Evolutionary conservation across 2,797 vertebrate genomes (phyloP).

Genomic region (Leucoraja ocellata): DNA sequence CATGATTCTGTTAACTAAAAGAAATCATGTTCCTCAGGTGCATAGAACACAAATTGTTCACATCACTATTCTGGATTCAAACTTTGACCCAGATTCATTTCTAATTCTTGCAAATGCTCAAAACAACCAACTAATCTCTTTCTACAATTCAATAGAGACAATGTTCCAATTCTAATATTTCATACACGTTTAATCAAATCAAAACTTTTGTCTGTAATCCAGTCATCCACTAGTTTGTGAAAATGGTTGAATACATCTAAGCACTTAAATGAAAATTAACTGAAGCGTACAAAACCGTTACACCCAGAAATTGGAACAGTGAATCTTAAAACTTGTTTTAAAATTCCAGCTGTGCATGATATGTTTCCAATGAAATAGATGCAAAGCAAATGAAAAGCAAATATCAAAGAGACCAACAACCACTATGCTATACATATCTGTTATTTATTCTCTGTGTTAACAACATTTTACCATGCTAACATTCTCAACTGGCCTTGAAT

Average conservation of each 20-base stretch:
- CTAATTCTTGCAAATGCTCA: neutral
- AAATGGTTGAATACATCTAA: neutral
- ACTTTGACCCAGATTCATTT: neutral
- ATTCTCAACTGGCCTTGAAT: neutral
- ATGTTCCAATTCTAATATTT: conserved; percentile 6
- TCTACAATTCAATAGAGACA: neutral
- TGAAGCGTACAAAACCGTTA: neutral
- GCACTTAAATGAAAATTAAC: neutral
- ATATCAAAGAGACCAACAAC: neutral
- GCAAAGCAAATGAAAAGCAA: neutral
- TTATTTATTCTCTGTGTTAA: neutral
- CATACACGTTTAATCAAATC: neutral
- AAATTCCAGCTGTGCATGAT: neutral
- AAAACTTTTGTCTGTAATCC: neutral
- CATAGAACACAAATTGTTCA: neutral
- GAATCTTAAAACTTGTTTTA: neutral
- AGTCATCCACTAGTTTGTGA: no score
- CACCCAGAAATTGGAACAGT: neutral
- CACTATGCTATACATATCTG: neutral
- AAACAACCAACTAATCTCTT: neutral
- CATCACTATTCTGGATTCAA: neutral
- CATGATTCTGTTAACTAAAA: neutral
- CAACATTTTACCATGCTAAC: neutral
- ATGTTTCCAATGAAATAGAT: conserved; percentile 8
- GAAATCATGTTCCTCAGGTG: neutral